Evolutionary conservation across 1,140 invertebrate species (phyloP).

Genomic region (Araneus ventricosus): DNA sequence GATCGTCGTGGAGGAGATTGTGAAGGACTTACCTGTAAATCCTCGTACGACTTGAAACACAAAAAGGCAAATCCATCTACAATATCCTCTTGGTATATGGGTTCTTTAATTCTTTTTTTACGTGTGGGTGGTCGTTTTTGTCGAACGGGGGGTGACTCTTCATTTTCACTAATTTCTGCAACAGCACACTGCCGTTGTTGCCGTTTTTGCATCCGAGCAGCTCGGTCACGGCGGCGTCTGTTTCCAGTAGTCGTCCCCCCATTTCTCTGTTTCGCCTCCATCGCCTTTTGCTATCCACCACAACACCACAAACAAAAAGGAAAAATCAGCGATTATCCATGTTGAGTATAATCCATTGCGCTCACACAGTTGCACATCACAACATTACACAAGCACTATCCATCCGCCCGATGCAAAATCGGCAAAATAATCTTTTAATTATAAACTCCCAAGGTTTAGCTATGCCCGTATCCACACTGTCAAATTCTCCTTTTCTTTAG

Average conservation of each 20-base stretch:
- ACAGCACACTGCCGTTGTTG: conserved; percentile 64
- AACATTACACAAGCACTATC: conserved; percentile 32
- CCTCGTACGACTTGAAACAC: conserved; percentile 95
- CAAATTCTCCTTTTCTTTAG: conserved; percentile 48
- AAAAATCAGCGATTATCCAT: conserved; percentile 67
- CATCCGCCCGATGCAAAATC: conserved; percentile 13
- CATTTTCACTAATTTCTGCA: conserved; percentile 68
- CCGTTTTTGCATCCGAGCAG: conserved; percentile 70
- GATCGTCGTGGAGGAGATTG: neutral
- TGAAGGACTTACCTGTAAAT: conserved; percentile 89
- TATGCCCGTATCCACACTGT: conserved; percentile 10
- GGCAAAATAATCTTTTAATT: conserved; percentile 15
- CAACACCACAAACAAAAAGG: conserved; percentile 28
- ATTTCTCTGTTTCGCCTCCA: conserved; percentile 66
- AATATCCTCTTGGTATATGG: conserved; percentile 90
- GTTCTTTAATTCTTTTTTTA: conserved; percentile 75
- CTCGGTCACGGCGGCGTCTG: conserved; percentile 65
- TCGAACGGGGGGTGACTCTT: conserved; percentile 63
- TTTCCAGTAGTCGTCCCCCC: conserved; percentile 61
- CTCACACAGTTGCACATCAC: conserved; percentile 47
- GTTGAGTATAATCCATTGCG: conserved; percentile 38
- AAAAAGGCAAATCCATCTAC: conserved; percentile 98
- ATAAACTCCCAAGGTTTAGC: neutral
- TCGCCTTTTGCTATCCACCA: neutral
- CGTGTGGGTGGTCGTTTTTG: conserved; percentile 71